phyloP scores from a whole-genome alignment of 2,113 vertebrate species.

The Anas platyrhynchos region DNA sequence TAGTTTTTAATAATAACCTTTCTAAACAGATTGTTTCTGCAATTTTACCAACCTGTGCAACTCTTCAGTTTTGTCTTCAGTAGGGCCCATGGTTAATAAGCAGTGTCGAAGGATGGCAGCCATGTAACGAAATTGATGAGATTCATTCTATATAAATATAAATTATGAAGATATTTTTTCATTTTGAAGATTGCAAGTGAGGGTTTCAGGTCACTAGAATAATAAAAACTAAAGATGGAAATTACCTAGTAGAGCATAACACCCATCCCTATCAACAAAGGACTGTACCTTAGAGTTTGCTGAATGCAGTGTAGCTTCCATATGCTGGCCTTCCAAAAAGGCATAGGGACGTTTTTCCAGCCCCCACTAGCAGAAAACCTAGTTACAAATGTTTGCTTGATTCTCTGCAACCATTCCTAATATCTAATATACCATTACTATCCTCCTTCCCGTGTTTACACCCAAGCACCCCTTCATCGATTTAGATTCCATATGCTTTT shows the following conservation, averaged over 20 bases:
- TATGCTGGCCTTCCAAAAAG: not conserved
- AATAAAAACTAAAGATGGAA: slow-evolving; percentile 70
- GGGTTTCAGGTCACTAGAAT: slow-evolving; percentile 63
- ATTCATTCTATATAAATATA: slow-evolving; percentile 84
- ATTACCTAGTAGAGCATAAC: slow-evolving; percentile 60
- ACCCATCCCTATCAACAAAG: slow-evolving; percentile 44
- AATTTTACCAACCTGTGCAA: slow-evolving; percentile 88
- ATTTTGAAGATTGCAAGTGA: slow-evolving; percentile 61
- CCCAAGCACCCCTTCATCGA: not conserved
- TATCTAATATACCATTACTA: not conserved
- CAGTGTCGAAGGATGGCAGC: slow-evolving; percentile 92
- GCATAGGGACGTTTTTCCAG: not conserved
- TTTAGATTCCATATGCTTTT: not conserved
- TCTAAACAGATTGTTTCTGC: not conserved
- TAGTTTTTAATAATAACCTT: not conserved
- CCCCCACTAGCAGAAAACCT: not conserved
- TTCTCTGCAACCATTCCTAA: not conserved
- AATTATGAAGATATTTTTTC: slow-evolving; percentile 72
- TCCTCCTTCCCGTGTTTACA: not conserved
- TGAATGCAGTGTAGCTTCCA: not conserved
- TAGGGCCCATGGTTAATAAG: slow-evolving; percentile 90
- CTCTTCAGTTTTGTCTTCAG: slow-evolving; percentile 96
- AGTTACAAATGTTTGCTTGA: not conserved
- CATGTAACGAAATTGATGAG: slow-evolving; percentile 91
- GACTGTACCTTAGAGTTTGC: slow-evolving; percentile 21